Conservation (phyloP, 1,140 invertebrate species). For the Limonius californicus region DNA sequence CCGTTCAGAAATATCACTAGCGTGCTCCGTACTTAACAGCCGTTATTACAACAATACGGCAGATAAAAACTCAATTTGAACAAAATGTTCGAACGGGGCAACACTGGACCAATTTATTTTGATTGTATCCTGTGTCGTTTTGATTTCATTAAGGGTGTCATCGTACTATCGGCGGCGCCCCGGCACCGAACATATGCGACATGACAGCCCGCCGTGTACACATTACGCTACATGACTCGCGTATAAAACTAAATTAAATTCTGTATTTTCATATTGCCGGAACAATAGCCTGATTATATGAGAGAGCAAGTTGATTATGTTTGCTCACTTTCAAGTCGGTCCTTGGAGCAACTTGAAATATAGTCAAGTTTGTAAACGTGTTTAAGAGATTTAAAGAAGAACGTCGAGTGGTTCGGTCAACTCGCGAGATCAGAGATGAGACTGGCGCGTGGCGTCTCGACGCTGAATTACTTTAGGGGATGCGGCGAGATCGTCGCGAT, state of each 20-base stretch:
- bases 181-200: slow-evolving; percentile 34
- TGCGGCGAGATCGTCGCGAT: not conserved
- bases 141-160: slow-evolving; percentile 43
- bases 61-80: slow-evolving; percentile 18
- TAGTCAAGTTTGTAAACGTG: slow-evolving; percentile 19
- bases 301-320: not conserved
- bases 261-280: slow-evolving; percentile 33
- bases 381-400: slow-evolving; percentile 18
- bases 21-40: slow-evolving; percentile 10
- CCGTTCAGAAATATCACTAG: slow-evolving; percentile 12
- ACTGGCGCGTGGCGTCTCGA: slow-evolving; percentile 6
- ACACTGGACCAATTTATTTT: slow-evolving; percentile 29
- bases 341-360: slow-evolving; percentile 15
- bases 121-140: slow-evolving; percentile 35
- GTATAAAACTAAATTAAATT: slow-evolving; percentile 42
- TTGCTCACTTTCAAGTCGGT: slow-evolving; percentile 6
- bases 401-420: slow-evolving; percentile 18
- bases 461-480: not conserved
- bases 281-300: slow-evolving; percentile 24
- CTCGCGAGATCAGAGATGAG: slow-evolving; percentile 7
- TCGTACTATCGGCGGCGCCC: slow-evolving; percentile 33
- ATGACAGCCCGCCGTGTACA: slow-evolving; percentile 24
- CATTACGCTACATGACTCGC: slow-evolving; percentile 23
- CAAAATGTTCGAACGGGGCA: slow-evolving; percentile 19
- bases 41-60: slow-evolving; percentile 8